phyloP scores from a whole-genome alignment of 2,888 invertebrate species.

The Tridacna gigas region DNA sequence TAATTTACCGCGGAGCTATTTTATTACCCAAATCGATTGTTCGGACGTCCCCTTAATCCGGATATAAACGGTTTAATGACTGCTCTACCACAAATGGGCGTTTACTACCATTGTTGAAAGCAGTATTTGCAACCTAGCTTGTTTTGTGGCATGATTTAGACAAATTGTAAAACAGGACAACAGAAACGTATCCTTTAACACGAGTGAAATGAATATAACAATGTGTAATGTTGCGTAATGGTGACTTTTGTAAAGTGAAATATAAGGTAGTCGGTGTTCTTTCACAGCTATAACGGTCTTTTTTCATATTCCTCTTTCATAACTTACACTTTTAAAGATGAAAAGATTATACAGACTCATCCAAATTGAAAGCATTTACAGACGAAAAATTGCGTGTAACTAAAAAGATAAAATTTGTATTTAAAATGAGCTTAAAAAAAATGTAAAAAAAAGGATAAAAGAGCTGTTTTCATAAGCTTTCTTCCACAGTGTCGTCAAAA shows the following conservation, averaged over 20 bases:
- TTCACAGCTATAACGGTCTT: no score
- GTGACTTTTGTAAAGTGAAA: neutral
- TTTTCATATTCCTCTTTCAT: no score
- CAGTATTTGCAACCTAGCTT: conserved; percentile 44
- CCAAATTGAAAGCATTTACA: no score
- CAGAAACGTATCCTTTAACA: conserved; percentile 1
- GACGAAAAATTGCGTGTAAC: no score
- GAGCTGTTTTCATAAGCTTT: no score
- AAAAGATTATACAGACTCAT: no score
- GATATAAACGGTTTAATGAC: conserved; percentile 58
- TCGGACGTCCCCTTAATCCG: conserved; percentile 54
- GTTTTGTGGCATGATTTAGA: conserved; percentile 31
- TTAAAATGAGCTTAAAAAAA: no score
- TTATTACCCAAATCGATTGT: conserved; percentile 51
- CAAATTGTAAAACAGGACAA: conserved; percentile 10
- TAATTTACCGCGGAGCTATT: conserved; percentile 57
- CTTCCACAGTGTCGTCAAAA: no score
- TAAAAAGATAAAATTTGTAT: no score
- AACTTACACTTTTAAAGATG: no score
- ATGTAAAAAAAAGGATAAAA: no score
- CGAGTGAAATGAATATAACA: neutral
- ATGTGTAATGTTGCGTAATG: neutral
- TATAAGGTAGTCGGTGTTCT: no score
- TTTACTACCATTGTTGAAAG: conserved; percentile 29
- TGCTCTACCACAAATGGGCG: conserved; percentile 42